Percentiles rank a stretch among this genome's conserved stretches.
Conservation (phyloP, 35 echinoderm and acorn worm genomes). For the Heliocidaris erythrogramma region DNA sequence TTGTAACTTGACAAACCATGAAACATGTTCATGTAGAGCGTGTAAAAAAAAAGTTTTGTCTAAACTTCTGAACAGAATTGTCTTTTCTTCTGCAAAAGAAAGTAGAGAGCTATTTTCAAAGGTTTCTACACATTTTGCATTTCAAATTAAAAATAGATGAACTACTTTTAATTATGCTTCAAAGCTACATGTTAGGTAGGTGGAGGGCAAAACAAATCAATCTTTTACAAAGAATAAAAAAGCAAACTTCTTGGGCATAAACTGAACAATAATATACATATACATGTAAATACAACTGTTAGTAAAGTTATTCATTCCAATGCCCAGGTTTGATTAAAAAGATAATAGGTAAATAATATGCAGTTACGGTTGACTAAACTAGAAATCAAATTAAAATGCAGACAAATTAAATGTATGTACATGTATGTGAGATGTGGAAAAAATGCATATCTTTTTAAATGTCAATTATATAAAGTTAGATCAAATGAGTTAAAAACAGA, state of each 20-base stretch:
- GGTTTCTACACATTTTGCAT: too few relatives aligned
- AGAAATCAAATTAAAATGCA: neutral
- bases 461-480: neutral
- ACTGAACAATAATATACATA: neutral
- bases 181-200: too few relatives aligned
- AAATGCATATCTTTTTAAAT: neutral
- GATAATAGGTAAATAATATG: neutral
- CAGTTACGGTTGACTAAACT: neutral
- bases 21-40: too few relatives aligned
- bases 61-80: too few relatives aligned
- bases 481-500: neutral
- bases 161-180: too few relatives aligned
- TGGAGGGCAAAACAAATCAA: too few relatives aligned
- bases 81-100: too few relatives aligned
- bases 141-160: too few relatives aligned
- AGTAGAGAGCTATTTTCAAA: too few relatives aligned
- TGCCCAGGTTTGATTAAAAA: neutral
- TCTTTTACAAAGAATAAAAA: too few relatives aligned
- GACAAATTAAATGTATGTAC: neutral
- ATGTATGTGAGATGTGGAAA: neutral
- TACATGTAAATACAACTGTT: neutral
- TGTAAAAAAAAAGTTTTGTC: too few relatives aligned
- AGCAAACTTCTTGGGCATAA: neutral
- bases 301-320: neutral
- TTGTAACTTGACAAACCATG: too few relatives aligned